These are phyloP conservation scores for Rhombomys opimus DNA, from an alignment of 2,113 vertebrate genomes.

Conservation along the genomic window DNA sequence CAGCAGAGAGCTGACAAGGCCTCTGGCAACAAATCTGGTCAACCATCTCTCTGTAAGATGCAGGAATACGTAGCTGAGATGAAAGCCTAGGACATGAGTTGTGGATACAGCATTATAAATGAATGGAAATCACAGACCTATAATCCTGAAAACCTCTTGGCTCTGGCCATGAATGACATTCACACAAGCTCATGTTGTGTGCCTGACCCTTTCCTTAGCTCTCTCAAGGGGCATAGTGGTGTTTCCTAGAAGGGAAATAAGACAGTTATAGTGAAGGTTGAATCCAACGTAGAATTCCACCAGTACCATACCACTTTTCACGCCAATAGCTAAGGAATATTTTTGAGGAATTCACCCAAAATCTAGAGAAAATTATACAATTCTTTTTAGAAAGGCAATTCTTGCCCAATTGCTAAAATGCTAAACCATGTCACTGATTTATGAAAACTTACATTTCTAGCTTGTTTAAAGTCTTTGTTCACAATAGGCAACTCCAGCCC, in stretches of 20 bases:
- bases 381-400: neutral
- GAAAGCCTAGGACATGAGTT: neutral
- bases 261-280: neutral
- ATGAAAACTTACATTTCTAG: neutral
- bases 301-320: neutral
- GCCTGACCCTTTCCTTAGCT: neutral
- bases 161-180: neutral
- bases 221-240: neutral
- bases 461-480: neutral
- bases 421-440: neutral
- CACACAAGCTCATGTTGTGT: neutral
- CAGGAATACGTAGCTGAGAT: neutral
- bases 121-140: neutral
- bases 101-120: neutral
- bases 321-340: neutral
- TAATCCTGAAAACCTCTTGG: neutral
- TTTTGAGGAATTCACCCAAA: neutral
- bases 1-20: neutral
- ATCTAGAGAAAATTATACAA: neutral
- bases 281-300: conserved; percentile 1
- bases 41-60: neutral
- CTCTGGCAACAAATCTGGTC: neutral
- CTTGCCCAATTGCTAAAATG: neutral
- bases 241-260: conserved; percentile 17
- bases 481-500: neutral